Conservation (phyloP, 2,888 invertebrate species). For the Chloroclystis v-ata region DNA sequence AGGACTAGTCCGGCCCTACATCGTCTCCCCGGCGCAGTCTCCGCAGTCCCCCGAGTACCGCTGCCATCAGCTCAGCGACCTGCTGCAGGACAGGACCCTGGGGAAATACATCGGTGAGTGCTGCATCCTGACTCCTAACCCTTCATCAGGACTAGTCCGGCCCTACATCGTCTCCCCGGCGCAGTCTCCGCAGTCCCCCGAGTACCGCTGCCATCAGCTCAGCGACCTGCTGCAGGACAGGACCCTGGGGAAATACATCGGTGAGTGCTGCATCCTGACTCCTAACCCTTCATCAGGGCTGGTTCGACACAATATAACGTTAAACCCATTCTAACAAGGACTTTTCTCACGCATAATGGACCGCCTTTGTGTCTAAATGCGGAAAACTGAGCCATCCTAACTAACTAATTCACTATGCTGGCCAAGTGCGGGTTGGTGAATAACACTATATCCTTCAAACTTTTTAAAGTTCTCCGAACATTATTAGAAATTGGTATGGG, state of each 20-base stretch:
- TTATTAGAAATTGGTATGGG: too few species aligned
- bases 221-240: slow-evolving; percentile 78
- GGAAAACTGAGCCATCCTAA: too few species aligned
- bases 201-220: slow-evolving; percentile 72
- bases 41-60: slow-evolving; percentile 51
- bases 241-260: slow-evolving; percentile 87
- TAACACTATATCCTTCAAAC: too few species aligned
- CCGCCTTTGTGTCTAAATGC: too few species aligned
- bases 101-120: slow-evolving; percentile 83
- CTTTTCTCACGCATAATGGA: too few species aligned
- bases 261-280: slow-evolving; percentile 37
- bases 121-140: slow-evolving; percentile 26
- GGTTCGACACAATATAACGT: slow-evolving; percentile 68
- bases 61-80: slow-evolving; percentile 67
- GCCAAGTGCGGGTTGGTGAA: too few species aligned
- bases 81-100: slow-evolving; percentile 82
- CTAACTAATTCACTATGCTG: too few species aligned
- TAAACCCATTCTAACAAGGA: too few species aligned
- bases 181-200: slow-evolving; percentile 33
- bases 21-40: slow-evolving; percentile 34
- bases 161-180: slow-evolving; percentile 52
- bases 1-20: slow-evolving; percentile 63
- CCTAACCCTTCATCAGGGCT: slow-evolving; percentile 47
- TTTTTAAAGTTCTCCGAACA: too few species aligned
- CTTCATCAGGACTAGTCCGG: slow-evolving; percentile 48